Base-by-base conservation (phyloP, 2,888 invertebrate species). In the Oscheius sp. region DNA sequence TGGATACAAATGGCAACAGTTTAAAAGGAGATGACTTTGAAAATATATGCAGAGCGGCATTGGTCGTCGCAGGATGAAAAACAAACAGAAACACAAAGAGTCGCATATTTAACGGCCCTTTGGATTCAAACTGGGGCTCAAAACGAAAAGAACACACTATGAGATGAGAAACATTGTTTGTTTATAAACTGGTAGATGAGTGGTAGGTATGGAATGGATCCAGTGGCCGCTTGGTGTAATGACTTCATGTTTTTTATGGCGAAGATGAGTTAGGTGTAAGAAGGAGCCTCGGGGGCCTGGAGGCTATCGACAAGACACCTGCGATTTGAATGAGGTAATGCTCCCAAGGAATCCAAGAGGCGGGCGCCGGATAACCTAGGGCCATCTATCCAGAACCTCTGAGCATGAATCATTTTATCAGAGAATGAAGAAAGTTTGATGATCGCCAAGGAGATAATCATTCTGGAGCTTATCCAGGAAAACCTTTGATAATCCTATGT, bases 81-180 rank as follows among this genome's bases (percentile, higher is more conserved):
- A 66, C 66, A 66, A 66, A 66, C 66, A 66, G 66, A 66, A 66
- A 66, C 66, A 66, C 66, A 66, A 66, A 66, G 66, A 66, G 66
- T 52, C 46, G 66, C 66, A 66, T 66, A 66, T 66, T 66, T 66
- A 66, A 66, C 66, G 52, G 35, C 66, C 66, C 52, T 23, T 45
- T 41, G 63, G 63, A 63, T 63, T 63, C 23, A 35, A 41, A 63
- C 41, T 13, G n/a, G 43, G 43, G 45, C 45, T 6, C 12, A 6
- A 16, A 13, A 18, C 41, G 16, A 25, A 21, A 41, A 6, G 43
- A 29, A 61, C 5, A 35, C 35, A 61, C 55, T 55, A 55, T 55
- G 16, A 35, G 41, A 12, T 23, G 45, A 55, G 23, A 55, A 25
- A 23, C 18, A 23, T 55, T 55, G 16, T 49, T 35, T 49, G 13